Base-by-base conservation (phyloP, 2,888 invertebrate genomes). In the Leistus spinibarbis region DNA sequence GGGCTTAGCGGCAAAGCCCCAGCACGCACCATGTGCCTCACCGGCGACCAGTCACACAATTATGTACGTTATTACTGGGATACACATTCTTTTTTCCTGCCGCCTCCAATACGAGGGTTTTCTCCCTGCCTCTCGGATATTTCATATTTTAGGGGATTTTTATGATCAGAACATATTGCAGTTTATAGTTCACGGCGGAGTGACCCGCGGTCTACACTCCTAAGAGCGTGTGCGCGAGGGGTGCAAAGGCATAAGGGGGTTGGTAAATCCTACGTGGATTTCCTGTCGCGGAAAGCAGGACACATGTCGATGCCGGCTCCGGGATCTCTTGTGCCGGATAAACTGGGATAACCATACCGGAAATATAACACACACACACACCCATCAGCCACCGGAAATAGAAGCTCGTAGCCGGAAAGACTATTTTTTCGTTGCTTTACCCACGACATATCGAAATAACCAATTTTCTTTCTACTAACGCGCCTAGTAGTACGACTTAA, bases 321-420 rank as follows among this genome's bases (percentile, higher is more conserved):
- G 86, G 87, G 87, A 86, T 87, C 88, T 88, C 88, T 88, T 88
- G 84, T 85, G 84, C 86, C 86, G 87, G 87, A 87, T 87, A 87
- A 88, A 87, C 85, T 84, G 84, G 87, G 87, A 88, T 88, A 88
- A 88, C 87, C 86, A 85, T 85, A 84, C 86, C 87, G 88, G 88
- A 88, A 87, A 87, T 87, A 87, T 84, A 87, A 84, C 82, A 40
- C 81, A 77, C 80, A 84, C 82, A 81, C 82, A 83, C 80, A 79
- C 82, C 80, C 20, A 10, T 60, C 79, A 80, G 80, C 81, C 81
- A 84, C 84, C 86, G 88, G 88, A 88, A 87, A 88, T 88, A 83
- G 86, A 87, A 87, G 85, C 86, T 86, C 85, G 87, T 84, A 86
- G 84, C 86, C 87, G 87, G 87, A 87, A 86, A 85, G 86, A 86